A percentile compares a stretch with the other conserved stretches of the same genome.
Evolutionary conservation across 2,888 invertebrate genomes (phyloP).

Genomic region (Tortrix viridana): DNA sequence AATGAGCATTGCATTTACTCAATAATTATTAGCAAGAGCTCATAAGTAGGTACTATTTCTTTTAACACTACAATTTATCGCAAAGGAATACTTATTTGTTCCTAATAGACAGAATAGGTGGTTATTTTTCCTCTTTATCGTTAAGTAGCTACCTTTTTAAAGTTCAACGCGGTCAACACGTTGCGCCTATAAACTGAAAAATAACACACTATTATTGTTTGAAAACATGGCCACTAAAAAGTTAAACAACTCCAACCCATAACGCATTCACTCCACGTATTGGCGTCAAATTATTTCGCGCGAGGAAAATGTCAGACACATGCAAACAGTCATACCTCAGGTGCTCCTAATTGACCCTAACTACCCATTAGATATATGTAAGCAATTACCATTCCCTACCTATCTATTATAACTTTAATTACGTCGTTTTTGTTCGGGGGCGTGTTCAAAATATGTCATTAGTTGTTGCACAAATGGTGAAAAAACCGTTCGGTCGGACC

Average conservation of each 20-base stretch:
- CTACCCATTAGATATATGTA: slow-evolving; percentile 37
- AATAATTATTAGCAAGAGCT: too few relatives aligned
- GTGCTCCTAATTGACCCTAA: slow-evolving; percentile 31
- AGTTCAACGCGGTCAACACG: too few relatives aligned
- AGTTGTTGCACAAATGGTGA: slow-evolving; percentile 60
- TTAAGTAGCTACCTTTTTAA: too few relatives aligned
- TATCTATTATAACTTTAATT: slow-evolving; percentile 38
- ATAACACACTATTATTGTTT: too few relatives aligned
- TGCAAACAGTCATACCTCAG: slow-evolving; percentile 32
- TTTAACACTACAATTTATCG: too few relatives aligned
- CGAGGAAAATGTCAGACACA: slow-evolving; percentile 28
- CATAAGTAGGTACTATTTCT: too few relatives aligned
- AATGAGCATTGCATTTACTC: too few relatives aligned
- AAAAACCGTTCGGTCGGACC: slow-evolving; percentile 55
- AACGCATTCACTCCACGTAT: slow-evolving; percentile 5
- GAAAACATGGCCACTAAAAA: too few relatives aligned
- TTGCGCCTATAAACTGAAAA: too few relatives aligned
- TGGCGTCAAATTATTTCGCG: slow-evolving; percentile 18
- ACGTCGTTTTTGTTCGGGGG: slow-evolving; percentile 48
- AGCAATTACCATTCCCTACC: slow-evolving; percentile 31
- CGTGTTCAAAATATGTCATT: slow-evolving; percentile 58
- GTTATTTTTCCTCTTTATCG: too few relatives aligned
- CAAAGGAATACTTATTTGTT: too few relatives aligned
- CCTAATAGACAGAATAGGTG: too few relatives aligned
- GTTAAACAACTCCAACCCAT: neutral